Conservation (phyloP, 1,140 invertebrate genomes). For the Micrasema minimum region DNA sequence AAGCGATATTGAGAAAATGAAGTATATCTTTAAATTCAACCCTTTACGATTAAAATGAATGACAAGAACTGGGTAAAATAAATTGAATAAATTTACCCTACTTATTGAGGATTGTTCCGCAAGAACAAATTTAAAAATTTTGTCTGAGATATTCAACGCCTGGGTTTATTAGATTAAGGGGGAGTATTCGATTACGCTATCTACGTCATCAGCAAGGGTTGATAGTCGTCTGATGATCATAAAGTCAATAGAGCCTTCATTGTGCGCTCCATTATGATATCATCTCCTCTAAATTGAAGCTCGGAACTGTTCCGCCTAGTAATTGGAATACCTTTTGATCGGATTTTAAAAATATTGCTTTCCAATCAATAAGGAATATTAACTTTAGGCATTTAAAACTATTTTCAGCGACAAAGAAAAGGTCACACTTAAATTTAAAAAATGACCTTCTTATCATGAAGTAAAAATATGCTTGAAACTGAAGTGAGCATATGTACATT, state of each 20-base stretch:
- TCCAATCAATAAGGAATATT: background rate
- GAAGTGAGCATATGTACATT: no score
- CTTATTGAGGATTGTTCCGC: conserved; percentile 25
- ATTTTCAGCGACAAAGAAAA: no score
- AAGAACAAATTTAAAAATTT: conserved; percentile 31
- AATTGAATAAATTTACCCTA: background rate
- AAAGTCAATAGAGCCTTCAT: conserved; percentile 47
- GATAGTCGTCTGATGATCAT: conserved; percentile 38
- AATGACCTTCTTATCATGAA: no score
- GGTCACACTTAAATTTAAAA: background rate
- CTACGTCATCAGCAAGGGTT: conserved; percentile 28
- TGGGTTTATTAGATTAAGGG: conserved; percentile 43
- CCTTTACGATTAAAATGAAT: no score
- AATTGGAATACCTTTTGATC: conserved; percentile 4
- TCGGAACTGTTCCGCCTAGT: background rate
- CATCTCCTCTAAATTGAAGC: conserved; percentile 23
- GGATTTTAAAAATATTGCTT: conserved; percentile 3
- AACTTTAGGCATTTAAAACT: background rate
- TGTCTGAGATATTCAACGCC: conserved; percentile 32
- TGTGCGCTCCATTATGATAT: conserved; percentile 39
- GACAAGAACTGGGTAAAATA: no score
- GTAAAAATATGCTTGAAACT: no score
- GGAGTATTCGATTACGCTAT: conserved; percentile 45
- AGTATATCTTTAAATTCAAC: no score
- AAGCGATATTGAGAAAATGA: no score